Evolutionary conservation across 1,140 invertebrate species (phyloP).

Genomic region (Philaenus spumarius): DNA sequence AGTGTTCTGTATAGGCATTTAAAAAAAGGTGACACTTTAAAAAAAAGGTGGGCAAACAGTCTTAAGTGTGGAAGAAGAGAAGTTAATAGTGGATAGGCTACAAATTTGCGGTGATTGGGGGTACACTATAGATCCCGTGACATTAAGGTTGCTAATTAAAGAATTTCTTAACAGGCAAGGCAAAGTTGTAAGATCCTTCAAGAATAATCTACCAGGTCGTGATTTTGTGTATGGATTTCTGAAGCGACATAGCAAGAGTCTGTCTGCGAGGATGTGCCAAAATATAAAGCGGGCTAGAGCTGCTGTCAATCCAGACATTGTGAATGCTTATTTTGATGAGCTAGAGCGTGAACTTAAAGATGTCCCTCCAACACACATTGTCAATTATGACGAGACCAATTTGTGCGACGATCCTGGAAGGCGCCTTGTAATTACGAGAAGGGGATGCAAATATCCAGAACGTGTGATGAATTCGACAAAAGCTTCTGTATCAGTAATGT

Average conservation of each 20-base stretch:
- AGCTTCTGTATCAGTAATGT: slow-evolving; percentile 26
- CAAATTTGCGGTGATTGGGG: slow-evolving; percentile 3
- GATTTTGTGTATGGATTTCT: slow-evolving; percentile 25
- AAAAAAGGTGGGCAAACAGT: slow-evolving; percentile 10
- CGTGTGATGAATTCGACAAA: slow-evolving; percentile 21
- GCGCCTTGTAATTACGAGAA: slow-evolving; percentile 23
- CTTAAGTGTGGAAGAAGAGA: neutral
- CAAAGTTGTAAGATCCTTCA: neutral
- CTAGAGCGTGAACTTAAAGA: slow-evolving; percentile 3
- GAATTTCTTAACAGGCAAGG: slow-evolving; percentile 6
- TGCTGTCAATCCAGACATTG: slow-evolving; percentile 1
- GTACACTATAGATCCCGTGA: slow-evolving; percentile 4
- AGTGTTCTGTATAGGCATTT: slow-evolving; percentile 5
- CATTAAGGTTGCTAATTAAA: neutral
- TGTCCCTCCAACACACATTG: slow-evolving; percentile 27
- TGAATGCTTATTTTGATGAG: slow-evolving; percentile 1
- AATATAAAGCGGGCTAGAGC: slow-evolving; percentile 35
- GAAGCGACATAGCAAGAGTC: slow-evolving; percentile 30
- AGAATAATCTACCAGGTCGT: neutral
- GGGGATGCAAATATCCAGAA: slow-evolving; percentile 23
- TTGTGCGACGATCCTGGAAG: slow-evolving; percentile 36
- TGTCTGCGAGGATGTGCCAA: slow-evolving; percentile 30
- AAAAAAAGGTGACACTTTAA: slow-evolving; percentile 2
- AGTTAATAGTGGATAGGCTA: neutral
- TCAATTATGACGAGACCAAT: slow-evolving; percentile 44